A percentile compares a stretch with the other conserved stretches of the same genome.
These are phyloP conservation scores for Heliconius erato DNA, from an alignment of 2,888 invertebrate species.

Conservation along the genomic window DNA sequence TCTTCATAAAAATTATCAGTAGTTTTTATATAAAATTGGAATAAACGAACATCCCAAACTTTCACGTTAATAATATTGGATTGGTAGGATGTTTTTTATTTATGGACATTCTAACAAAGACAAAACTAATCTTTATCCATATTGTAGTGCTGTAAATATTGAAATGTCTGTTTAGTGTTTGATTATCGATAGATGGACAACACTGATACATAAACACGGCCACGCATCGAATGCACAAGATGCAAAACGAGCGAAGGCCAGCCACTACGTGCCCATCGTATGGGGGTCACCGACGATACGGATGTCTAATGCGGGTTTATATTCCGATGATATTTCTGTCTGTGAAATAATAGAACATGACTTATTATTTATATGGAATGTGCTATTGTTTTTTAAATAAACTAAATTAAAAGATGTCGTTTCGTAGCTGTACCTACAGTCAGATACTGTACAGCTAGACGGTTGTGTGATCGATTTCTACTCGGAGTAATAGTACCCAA, in stretches of 20 bases:
- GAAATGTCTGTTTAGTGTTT: background rate
- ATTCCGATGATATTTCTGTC: conserved; percentile 24
- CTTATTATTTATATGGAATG: background rate
- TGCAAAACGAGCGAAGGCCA: conserved; percentile 69
- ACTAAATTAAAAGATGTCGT: too few relatives aligned
- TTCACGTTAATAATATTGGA: too few relatives aligned
- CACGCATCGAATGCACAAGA: conserved; percentile 66
- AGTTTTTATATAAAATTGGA: too few relatives aligned
- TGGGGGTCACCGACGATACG: conserved; percentile 66
- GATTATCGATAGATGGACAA: conserved; percentile 45
- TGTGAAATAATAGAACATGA: conserved; percentile 18
- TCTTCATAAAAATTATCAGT: too few relatives aligned
- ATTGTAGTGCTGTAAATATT: background rate
- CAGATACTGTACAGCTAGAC: too few relatives aligned
- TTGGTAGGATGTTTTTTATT: too few relatives aligned
- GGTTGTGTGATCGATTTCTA: too few relatives aligned
- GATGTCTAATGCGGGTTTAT: conserved; percentile 46
- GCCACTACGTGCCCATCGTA: conserved; percentile 67
- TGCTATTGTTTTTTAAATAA: too few relatives aligned
- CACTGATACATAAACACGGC: conserved; percentile 48
- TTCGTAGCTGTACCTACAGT: too few relatives aligned
- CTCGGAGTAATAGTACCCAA: too few relatives aligned
- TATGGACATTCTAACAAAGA: rapidly evolving
- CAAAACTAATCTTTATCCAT: too few relatives aligned
- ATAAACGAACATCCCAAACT: too few relatives aligned